phyloP scores from a whole-genome alignment of 2,113 vertebrate species.

The Leptodactylus fuscus region DNA sequence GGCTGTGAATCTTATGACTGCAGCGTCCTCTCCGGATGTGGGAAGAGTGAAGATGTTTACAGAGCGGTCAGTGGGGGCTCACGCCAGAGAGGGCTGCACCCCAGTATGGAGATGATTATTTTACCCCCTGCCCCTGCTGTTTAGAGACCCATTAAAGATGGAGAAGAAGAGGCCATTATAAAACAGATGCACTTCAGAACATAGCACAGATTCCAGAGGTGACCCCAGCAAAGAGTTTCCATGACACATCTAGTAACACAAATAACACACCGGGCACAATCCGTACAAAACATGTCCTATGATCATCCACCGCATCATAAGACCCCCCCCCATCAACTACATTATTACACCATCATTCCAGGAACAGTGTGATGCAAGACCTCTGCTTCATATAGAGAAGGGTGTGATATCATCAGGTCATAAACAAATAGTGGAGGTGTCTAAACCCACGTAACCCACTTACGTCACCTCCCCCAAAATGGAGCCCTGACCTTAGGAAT shows the following conservation, averaged over 20 bases:
- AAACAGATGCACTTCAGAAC: background rate
- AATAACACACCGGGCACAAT: background rate
- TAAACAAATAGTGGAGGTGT: too few species aligned
- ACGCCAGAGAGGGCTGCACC: too few species aligned
- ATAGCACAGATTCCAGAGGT: background rate
- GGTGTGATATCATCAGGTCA: too few species aligned
- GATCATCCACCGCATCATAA: background rate
- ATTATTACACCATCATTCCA: too few species aligned
- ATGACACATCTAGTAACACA: background rate
- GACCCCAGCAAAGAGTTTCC: slow-evolving; percentile 4
- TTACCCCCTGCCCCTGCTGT: background rate
- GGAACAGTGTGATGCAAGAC: too few species aligned
- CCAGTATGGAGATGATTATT: background rate
- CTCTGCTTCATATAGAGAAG: too few species aligned
- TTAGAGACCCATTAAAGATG: background rate
- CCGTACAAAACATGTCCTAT: background rate
- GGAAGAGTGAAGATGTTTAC: background rate
- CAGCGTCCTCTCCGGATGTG: background rate
- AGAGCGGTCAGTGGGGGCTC: background rate
- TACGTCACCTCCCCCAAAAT: too few species aligned
- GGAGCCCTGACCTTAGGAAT: too few species aligned
- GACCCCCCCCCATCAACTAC: too few species aligned
- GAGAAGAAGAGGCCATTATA: background rate
- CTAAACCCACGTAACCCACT: too few species aligned
- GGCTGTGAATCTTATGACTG: background rate